Percentiles rank a stretch among this genome's conserved stretches.
Evolutionary conservation across 1,140 invertebrate genomes (phyloP).

Genomic region (Drosophila repletoides): DNA sequence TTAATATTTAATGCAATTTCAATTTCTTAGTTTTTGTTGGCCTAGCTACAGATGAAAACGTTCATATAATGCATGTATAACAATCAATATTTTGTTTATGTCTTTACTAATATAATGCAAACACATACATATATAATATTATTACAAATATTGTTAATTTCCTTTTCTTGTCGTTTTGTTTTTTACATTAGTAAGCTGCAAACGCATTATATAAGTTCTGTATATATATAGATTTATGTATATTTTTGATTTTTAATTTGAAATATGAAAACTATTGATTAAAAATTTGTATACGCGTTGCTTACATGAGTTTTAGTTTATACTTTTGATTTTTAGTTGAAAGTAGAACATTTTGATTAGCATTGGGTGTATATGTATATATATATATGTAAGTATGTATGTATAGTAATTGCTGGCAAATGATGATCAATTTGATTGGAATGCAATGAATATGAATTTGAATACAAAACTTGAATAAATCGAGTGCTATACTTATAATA

Average conservation of each 20-base stretch:
- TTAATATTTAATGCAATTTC: conserved; percentile 60
- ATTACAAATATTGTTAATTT: conserved; percentile 54
- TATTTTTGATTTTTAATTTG: conserved; percentile 18
- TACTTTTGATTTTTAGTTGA: conserved; percentile 48
- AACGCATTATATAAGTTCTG: conserved; percentile 16
- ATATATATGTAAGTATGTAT: conserved; percentile 9
- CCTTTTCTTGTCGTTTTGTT: too few species aligned
- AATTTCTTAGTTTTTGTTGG: conserved; percentile 55
- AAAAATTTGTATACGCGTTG: conserved; percentile 64
- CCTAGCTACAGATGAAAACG: conserved; percentile 76
- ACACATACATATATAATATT: conserved; percentile 49
- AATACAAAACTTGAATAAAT: conserved; percentile 52
- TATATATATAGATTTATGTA: conserved; percentile 11
- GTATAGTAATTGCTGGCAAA: conserved; percentile 44
- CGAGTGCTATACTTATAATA: conserved; percentile 2
- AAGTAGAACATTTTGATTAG: conserved; percentile 53
- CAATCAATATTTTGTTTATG: conserved; percentile 48
- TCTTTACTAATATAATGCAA: conserved; percentile 22
- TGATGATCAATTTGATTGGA: conserved; percentile 52
- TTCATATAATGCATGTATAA: conserved; percentile 57
- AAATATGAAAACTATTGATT: conserved; percentile 69
- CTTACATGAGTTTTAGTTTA: conserved; percentile 54
- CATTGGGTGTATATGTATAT: conserved; percentile 15
- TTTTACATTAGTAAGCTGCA: conserved; percentile 43
- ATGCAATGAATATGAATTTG: conserved; percentile 53